Percentiles rank a stretch among this genome's conserved stretches.
Evolutionary conservation across 2,888 invertebrate species (phyloP).

Genomic region (Vanessa cardui): DNA sequence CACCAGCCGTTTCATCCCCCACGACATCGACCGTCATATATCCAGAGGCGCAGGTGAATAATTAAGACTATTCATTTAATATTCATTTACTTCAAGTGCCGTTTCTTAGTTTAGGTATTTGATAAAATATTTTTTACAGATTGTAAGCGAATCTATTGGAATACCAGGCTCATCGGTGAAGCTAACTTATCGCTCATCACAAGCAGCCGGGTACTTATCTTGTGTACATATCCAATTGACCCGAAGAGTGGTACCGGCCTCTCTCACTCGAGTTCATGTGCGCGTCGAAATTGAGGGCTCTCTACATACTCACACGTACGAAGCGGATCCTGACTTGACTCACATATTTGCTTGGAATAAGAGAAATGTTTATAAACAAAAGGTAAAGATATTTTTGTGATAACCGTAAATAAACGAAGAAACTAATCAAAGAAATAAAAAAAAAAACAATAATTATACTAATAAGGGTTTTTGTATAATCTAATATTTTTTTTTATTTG

Average conservation of each 20-base stretch:
- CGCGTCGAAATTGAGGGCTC: conserved; percentile 97
- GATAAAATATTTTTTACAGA: conserved; percentile 78
- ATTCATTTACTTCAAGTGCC: not conserved
- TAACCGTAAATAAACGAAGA: not conserved
- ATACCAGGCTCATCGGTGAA: conserved; percentile 97
- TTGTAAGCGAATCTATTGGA: conserved; percentile 97
- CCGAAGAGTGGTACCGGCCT: conserved; percentile 89
- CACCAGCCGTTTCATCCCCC: conserved; percentile 94
- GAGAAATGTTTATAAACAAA: conserved; percentile 98
- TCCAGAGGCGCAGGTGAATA: conserved; percentile 92
- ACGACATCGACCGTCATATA: conserved; percentile 93
- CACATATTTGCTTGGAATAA: conserved; percentile 99
- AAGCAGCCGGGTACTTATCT: conserved; percentile 96
- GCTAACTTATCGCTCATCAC: conserved; percentile 97
- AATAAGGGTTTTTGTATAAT: no score
- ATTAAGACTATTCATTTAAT: not conserved
- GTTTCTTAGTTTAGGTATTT: conserved; percentile 16
- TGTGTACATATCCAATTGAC: conserved; percentile 96
- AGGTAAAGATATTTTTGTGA: conserved; percentile 73
- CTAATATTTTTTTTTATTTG: not conserved
- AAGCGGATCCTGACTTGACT: conserved; percentile 96
- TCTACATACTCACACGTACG: conserved; percentile 94
- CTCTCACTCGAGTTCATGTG: conserved; percentile 94
- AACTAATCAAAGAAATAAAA: no score
- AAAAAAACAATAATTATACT: no score